A percentile compares a stretch with the other conserved stretches of the same genome.
Evolutionary conservation across 1,140 invertebrate genomes (phyloP).

Genomic region (Drosophila sturtevanti): DNA sequence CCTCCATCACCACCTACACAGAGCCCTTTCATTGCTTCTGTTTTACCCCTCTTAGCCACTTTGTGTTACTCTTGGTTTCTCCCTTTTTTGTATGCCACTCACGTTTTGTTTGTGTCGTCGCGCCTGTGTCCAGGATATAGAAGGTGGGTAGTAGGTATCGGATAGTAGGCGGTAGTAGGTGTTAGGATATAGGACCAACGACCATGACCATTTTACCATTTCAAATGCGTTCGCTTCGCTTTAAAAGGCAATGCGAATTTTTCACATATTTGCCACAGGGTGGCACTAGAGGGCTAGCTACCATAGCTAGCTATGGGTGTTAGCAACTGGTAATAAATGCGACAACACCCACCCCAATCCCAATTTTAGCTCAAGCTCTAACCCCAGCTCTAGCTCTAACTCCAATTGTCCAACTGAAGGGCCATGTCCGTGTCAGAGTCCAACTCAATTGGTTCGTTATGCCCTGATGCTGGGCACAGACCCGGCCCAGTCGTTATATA

Average conservation of each 20-base stretch:
- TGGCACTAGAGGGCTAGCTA: no score
- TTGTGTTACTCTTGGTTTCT: constrained; percentile 17
- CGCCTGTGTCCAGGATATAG: constrained; percentile 63
- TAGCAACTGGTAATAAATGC: constrained; percentile 77
- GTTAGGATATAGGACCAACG: constrained; percentile 35
- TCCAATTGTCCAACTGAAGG: constrained; percentile 15
- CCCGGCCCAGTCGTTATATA: constrained; percentile 68
- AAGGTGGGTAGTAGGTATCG: no score
- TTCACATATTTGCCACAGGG: constrained; percentile 53
- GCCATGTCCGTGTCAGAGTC: constrained; percentile 41
- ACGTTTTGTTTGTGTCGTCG: constrained; percentile 81
- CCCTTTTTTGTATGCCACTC: constrained; percentile 77
- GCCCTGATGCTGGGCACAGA: constrained; percentile 42
- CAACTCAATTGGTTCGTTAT: constrained; percentile 78
- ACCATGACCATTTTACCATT: constrained; percentile 31
- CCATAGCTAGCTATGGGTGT: no score
- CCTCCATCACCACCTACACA: neutral
- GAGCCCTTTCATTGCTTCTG: neutral
- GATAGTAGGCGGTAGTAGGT: no score
- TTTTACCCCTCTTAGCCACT: neutral
- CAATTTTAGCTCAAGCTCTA: neutral
- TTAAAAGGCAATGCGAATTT: constrained; percentile 66
- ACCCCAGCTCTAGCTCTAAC: neutral
- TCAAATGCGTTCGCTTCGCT: constrained; percentile 67
- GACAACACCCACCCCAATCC: constrained; percentile 35